Conservation (phyloP, 2,888 invertebrate species). For the Nezara viridula region DNA sequence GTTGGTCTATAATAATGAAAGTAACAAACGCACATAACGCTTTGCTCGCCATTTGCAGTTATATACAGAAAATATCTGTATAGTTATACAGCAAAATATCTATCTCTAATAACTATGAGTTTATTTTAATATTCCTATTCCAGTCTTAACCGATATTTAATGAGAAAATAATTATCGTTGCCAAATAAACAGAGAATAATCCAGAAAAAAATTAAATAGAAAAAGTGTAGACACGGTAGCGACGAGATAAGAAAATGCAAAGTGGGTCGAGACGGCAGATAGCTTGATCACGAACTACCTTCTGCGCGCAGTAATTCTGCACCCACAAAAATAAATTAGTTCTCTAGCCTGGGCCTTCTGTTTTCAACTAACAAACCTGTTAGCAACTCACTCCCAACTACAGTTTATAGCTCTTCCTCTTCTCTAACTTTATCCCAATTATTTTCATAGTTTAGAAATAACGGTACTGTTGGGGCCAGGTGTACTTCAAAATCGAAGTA, state of each 20-base stretch:
- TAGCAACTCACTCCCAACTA: background rate
- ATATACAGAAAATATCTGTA: no score
- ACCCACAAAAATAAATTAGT: constrained; percentile 9
- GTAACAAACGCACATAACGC: no score
- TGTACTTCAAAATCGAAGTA: no score
- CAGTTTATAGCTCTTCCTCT: background rate
- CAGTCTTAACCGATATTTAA: background rate
- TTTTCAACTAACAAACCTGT: constrained; percentile 2
- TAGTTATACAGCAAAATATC: no score
- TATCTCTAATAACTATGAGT: no score
- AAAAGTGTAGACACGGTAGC: constrained; percentile 7
- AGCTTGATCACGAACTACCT: constrained; percentile 20
- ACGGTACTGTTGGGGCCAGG: no score
- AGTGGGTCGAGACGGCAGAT: background rate
- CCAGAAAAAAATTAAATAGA: background rate
- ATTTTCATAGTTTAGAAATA: no score
- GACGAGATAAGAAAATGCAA: constrained; percentile 22
- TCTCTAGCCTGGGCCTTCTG: background rate
- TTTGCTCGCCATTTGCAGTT: no score
- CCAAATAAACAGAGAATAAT: background rate
- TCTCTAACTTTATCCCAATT: background rate
- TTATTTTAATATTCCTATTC: no score
- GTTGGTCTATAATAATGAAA: no score
- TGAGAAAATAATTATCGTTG: background rate
- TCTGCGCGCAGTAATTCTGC: background rate